phyloP scores from a whole-genome alignment of 2,797 vertebrate genomes.

The Coregonus sp. region DNA sequence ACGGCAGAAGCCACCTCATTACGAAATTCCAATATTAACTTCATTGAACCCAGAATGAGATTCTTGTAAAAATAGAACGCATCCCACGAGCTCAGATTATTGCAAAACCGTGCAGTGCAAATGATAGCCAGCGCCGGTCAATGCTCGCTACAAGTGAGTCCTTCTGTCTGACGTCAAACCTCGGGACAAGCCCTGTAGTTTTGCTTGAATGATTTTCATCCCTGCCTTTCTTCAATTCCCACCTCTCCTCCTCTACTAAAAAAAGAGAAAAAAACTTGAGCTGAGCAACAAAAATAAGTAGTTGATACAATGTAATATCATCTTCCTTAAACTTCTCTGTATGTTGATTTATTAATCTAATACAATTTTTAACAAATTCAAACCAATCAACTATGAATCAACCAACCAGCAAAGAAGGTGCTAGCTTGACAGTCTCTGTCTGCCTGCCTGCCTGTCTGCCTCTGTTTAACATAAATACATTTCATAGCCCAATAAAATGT shows the following conservation, averaged over 20 bases:
- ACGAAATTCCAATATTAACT: slow-evolving; percentile 82
- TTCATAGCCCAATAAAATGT: too few species aligned
- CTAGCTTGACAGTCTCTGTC: too few species aligned
- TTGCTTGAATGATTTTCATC: slow-evolving; percentile 22
- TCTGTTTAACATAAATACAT: too few species aligned
- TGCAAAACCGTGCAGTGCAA: background rate
- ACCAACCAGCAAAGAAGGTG: too few species aligned
- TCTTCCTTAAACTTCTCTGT: too few species aligned
- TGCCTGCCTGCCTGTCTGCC: too few species aligned
- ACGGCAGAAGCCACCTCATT: slow-evolving; percentile 93
- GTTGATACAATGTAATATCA: background rate
- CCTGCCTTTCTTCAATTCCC: background rate
- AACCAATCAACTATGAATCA: too few species aligned
- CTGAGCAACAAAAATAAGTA: background rate
- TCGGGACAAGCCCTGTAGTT: slow-evolving; percentile 79
- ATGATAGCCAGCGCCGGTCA: slow-evolving; percentile 29
- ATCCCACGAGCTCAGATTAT: slow-evolving; percentile 49
- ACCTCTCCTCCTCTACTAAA: background rate
- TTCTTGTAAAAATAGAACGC: slow-evolving; percentile 58
- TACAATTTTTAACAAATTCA: too few species aligned
- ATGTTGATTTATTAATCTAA: too few species aligned
- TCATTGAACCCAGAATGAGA: slow-evolving; percentile 82
- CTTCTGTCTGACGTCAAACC: slow-evolving; percentile 82
- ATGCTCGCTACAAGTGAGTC: slow-evolving; percentile 54
- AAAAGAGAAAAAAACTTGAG: background rate